These are phyloP conservation scores for Lamellibrachia luymesi DNA, from an alignment of 1,140 invertebrate genomes.

Conservation along the genomic window DNA sequence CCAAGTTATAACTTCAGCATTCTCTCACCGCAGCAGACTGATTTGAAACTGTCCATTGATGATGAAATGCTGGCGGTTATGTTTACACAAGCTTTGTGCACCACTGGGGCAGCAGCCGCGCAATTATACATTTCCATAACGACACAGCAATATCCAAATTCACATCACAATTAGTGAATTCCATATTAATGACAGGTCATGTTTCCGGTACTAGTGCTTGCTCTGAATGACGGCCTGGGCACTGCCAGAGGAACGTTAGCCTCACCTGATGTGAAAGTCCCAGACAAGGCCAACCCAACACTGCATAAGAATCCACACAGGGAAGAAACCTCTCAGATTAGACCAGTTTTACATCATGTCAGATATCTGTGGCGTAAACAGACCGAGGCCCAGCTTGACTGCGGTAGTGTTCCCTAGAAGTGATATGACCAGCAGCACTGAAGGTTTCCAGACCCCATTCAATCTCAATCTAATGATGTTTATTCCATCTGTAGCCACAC, in stretches of 20 bases:
- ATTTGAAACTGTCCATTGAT: background rate
- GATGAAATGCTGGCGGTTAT: background rate
- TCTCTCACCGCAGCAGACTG: background rate
- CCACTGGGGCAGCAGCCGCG: background rate
- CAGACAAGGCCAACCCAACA: background rate
- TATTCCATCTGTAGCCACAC: background rate
- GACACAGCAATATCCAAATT: background rate
- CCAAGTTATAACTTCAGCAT: background rate
- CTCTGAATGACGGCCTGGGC: background rate
- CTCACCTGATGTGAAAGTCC: background rate
- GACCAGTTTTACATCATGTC: background rate
- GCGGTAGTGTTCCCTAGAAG: background rate
- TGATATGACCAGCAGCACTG: background rate
- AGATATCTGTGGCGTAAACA: background rate
- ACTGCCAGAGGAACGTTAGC: background rate
- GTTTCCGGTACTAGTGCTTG: background rate
- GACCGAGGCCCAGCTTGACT: background rate
- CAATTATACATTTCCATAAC: background rate
- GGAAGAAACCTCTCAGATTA: background rate
- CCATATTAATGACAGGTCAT: background rate
- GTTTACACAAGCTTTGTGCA: background rate
- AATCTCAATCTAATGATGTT: slow-evolving; percentile 1
- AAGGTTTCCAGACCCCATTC: background rate
- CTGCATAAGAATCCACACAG: background rate
- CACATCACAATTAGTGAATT: background rate